phyloP scores from a whole-genome alignment of 2,797 vertebrate genomes.

The Leucoraja ocellata region DNA sequence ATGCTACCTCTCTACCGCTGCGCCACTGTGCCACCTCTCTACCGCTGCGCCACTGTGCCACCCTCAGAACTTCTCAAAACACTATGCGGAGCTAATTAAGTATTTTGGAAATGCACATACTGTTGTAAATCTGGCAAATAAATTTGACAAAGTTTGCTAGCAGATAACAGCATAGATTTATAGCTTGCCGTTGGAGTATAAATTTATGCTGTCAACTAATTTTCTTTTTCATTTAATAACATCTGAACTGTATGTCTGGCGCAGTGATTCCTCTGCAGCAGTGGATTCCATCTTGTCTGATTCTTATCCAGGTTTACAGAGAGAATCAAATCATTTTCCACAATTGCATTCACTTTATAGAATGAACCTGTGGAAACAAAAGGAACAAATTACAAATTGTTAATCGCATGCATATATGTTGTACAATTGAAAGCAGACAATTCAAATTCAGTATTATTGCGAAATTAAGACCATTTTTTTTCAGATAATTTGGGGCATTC shows the following conservation, averaged over 20 bases:
- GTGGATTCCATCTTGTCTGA: background rate
- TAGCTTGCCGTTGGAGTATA: background rate
- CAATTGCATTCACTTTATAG: background rate
- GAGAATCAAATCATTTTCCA: background rate
- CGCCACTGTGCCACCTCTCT: too few species aligned
- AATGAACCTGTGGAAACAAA: background rate
- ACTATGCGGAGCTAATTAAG: too few species aligned
- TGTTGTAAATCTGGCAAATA: background rate
- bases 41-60: too few species aligned
- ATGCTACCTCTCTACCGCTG: too few species aligned
- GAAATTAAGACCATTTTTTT: background rate
- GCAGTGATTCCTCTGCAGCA: background rate
- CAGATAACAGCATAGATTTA: background rate
- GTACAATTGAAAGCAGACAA: background rate
- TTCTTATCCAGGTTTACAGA: background rate
- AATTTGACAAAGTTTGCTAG: background rate
- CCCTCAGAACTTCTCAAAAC: too few species aligned
- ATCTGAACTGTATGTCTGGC: background rate
- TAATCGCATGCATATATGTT: background rate
- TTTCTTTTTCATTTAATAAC: background rate
- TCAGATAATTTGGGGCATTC: background rate
- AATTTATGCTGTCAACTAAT: background rate
- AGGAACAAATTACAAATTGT: slow-evolving; percentile 9
- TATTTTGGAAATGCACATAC: too few species aligned
- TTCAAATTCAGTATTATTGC: background rate